phyloP scores from a whole-genome alignment of 1,140 invertebrate species.

The Brachionus calyciflorus region DNA sequence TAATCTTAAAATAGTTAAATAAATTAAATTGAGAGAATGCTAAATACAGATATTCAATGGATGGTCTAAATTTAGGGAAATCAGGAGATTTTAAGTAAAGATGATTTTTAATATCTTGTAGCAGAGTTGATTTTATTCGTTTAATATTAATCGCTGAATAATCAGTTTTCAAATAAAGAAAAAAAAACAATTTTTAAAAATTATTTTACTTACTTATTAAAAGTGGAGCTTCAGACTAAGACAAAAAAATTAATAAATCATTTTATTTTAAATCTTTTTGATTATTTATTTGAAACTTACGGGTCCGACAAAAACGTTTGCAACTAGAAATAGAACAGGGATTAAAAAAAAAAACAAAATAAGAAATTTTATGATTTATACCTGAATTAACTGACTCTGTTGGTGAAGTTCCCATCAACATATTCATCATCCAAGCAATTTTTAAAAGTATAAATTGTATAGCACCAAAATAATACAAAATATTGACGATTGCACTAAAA shows the following conservation, averaged over 20 bases:
- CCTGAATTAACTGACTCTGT: constrained; percentile 25
- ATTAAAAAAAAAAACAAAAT: neutral
- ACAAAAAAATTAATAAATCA: neutral
- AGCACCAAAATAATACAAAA: constrained; percentile 79
- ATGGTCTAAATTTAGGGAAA: too few species aligned
- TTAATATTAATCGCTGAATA: neutral
- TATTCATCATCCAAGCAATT: constrained; percentile 65
- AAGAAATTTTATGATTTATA: constrained; percentile 48
- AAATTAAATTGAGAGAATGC: too few species aligned
- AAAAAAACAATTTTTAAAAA: neutral
- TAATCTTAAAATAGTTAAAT: too few species aligned
- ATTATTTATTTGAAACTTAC: neutral
- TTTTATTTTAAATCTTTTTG: neutral
- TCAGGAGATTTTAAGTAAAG: too few species aligned
- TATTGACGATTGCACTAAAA: constrained; percentile 79
- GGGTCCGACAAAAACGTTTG: constrained; percentile 59
- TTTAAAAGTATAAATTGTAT: constrained; percentile 81
- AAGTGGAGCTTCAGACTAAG: neutral
- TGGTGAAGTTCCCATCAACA: constrained; percentile 25
- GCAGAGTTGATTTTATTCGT: too few species aligned
- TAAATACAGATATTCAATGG: too few species aligned
- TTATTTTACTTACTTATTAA: neutral
- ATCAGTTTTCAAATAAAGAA: neutral
- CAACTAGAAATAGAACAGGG: constrained; percentile 49
- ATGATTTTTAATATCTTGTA: too few species aligned